Percentiles rank a stretch among this genome's conserved stretches.
Conservation (phyloP, 2,888 invertebrate species). For the Kuschelorhynchus macadamiae region DNA sequence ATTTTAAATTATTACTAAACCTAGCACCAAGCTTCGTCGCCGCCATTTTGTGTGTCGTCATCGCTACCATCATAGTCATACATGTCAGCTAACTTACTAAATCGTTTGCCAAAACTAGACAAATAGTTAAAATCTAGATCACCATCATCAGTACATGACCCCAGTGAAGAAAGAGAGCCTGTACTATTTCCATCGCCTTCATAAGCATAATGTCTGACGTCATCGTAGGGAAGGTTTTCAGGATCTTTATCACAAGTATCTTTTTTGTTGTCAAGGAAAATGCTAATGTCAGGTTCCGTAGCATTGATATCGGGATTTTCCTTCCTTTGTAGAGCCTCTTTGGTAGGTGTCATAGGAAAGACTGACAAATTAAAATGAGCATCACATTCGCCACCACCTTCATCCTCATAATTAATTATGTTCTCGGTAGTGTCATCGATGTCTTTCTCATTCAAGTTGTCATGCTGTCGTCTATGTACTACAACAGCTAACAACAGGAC, state of each 20-base stretch:
- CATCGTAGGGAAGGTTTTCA: constrained; percentile 93
- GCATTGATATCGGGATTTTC: constrained; percentile 77
- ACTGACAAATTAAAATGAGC: constrained; percentile 92
- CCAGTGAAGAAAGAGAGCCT: constrained; percentile 92
- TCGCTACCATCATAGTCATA: constrained; percentile 92
- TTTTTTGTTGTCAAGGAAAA: constrained; percentile 91
- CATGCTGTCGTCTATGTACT: constrained; percentile 89
- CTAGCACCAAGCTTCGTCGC: constrained; percentile 88
- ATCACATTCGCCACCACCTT: constrained; percentile 98
- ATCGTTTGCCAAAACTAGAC: constrained; percentile 95
- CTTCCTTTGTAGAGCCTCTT: constrained; percentile 63
- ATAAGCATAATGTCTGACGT: constrained; percentile 97
- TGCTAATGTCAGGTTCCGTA: constrained; percentile 78
- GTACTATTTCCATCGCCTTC: constrained; percentile 95
- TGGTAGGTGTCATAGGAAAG: constrained; percentile 67
- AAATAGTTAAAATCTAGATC: constrained; percentile 95
- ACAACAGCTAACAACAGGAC: constrained; percentile 91
- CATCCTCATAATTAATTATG: constrained; percentile 97
- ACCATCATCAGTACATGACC: constrained; percentile 76
- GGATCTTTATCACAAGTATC: constrained; percentile 93
- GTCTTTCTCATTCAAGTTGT: constrained; percentile 90
- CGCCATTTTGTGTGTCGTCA: constrained; percentile 82
- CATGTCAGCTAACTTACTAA: constrained; percentile 94
- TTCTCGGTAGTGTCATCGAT: constrained; percentile 97
- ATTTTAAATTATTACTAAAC: constrained; percentile 34